Percentiles rank a stretch among this genome's conserved stretches.
phyloP scores from a whole-genome alignment of 2,113 vertebrate genomes.

The Ariopsis seemanni region DNA sequence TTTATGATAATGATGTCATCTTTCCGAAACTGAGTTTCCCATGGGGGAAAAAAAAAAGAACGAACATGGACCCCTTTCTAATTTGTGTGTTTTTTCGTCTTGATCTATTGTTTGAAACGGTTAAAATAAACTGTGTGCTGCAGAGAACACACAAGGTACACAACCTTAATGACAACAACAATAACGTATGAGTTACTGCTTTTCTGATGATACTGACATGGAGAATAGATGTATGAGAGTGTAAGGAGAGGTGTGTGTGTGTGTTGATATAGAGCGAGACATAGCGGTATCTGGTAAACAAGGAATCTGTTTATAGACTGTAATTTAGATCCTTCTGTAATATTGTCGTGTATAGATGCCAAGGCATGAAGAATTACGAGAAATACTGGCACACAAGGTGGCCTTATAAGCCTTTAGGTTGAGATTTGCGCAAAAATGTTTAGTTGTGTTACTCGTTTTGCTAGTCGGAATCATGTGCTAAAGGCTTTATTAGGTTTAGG shows the following conservation, averaged over 20 bases:
- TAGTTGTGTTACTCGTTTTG: neutral
- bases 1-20: conserved; percentile 42
- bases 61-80: conserved; percentile 9
- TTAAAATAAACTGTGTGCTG: conserved; percentile 11
- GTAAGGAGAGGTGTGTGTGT: conserved; percentile 16
- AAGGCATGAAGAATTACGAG: conserved; percentile 11
- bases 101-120: neutral
- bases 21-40: conserved; percentile 30
- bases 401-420: conserved; percentile 1
- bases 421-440: neutral
- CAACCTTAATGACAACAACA: neutral
- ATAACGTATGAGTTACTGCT: conserved; percentile 8
- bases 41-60: conserved; percentile 16
- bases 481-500: conserved; percentile 22
- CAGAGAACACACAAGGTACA: conserved; percentile 18
- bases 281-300: neutral
- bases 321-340: conserved; percentile 55
- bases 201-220: conserved; percentile 11
- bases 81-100: conserved; percentile 21
- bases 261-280: neutral
- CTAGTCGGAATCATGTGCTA: conserved; percentile 1
- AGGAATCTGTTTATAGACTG: conserved; percentile 48
- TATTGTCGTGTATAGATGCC: conserved; percentile 54
- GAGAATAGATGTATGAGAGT: neutral
- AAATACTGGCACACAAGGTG: conserved; percentile 24